Base-by-base conservation (phyloP, 2,797 vertebrate species). In the Tapirus indicus region DNA sequence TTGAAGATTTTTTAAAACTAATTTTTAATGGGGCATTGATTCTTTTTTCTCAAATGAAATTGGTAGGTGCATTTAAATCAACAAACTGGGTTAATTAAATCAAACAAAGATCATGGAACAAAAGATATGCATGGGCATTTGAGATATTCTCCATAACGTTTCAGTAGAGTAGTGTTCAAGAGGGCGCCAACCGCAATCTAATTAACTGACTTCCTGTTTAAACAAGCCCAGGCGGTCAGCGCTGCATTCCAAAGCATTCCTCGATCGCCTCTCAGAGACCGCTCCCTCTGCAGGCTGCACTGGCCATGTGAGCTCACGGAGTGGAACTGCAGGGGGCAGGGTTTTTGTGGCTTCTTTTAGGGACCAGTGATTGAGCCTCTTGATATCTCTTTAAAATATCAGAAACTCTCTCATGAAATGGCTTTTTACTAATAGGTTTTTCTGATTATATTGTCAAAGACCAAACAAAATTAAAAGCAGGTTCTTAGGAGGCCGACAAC, bases 391-490 rank as follows among this genome's bases (percentile, higher is more conserved):
- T 98, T 97, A 98, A 98, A 98, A 98, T 97, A 93, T 98, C 97
- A 95, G 92, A 84, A 98, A 83, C 82, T 56, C 90, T 97, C 38
- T 96, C 94, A 95, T 97, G 96, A 97, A 98, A 98, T 98, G 95
- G 94, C 94, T 98, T 98, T 98, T 98, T 98, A 98, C 98, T 98
- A 98, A 97, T 77, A 96, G 94, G 77, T 97, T 98, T 98, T 97
- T 98, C 98, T 98, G 97, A 97, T 98, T 98, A 96, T 97, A 95
- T 98, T 98, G 98, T 98, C 97, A 98, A 98, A 98, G 97, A 94
- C 95, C 95, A 98, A 97, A 97, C 90, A 97, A 98, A 99, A 99
- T 99, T 97, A 98, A 98, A 99, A 98, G 49, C 98, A 99, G 98
- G 91, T 96, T 98, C 64, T 32, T 95, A 95, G 78, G 98, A 98